Evolutionary conservation across 2,113 vertebrate genomes (phyloP).

Genomic region (Chroicocephalus ridibundus): DNA sequence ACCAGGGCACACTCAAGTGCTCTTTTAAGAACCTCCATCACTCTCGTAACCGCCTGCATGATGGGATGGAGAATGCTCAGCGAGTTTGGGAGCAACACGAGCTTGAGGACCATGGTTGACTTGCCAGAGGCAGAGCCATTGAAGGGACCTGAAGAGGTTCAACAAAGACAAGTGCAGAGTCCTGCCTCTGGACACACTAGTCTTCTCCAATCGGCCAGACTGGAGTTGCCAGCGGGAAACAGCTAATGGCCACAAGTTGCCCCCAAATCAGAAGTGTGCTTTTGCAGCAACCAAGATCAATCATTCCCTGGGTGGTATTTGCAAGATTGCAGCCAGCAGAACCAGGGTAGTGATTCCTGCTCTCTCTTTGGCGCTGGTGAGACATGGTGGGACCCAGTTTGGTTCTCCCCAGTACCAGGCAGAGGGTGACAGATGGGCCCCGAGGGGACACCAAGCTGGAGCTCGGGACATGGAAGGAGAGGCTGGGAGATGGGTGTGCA

Average conservation of each 20-base stretch:
- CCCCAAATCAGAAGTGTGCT: neutral
- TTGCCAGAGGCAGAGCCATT: neutral
- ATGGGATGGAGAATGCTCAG: neutral
- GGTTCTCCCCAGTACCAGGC: neutral
- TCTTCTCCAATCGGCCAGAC: neutral
- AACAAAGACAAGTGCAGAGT: neutral
- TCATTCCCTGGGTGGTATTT: neutral
- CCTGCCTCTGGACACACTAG: neutral
- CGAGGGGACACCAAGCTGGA: neutral
- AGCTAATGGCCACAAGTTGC: neutral
- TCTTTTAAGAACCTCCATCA: neutral
- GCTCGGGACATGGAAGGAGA: neutral
- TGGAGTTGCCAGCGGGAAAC: neutral
- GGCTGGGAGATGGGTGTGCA: neutral
- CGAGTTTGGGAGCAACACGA: neutral
- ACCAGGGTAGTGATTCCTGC: neutral
- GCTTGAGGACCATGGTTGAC: accelerated
- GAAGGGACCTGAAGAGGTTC: neutral
- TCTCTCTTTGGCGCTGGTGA: neutral
- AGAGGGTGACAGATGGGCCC: neutral
- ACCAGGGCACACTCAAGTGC: neutral
- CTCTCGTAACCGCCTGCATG: neutral
- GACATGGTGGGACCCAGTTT: neutral
- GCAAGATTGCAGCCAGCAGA: neutral
- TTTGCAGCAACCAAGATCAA: neutral